These are phyloP conservation scores for Phymorhynchus buccinoides DNA, from an alignment of 1,140 invertebrate genomes.

Conservation along the genomic window DNA sequence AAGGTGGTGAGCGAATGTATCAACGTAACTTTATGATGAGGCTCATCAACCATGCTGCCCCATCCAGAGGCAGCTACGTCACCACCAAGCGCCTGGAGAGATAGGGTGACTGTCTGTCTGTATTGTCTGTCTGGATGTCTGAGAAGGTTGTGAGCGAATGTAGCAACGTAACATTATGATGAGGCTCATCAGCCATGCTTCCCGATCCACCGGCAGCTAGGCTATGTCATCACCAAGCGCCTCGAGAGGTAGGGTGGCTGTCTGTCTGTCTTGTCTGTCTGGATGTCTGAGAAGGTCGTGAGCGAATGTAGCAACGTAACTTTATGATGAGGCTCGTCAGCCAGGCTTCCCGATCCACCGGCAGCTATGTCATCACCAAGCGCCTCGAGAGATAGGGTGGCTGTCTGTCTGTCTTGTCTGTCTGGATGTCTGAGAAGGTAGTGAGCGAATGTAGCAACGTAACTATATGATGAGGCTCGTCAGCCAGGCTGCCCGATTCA, in stretches of 20 bases:
- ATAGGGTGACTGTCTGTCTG: too few species aligned
- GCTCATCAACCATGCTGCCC: slow-evolving; percentile 41
- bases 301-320: slow-evolving; percentile 39
- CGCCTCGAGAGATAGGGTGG: slow-evolving; percentile 35
- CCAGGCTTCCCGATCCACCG: slow-evolving; percentile 33
- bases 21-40: slow-evolving; percentile 49
- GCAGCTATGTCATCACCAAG: slow-evolving; percentile 52
- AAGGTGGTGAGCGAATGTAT: slow-evolving; percentile 33
- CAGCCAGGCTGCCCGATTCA: too few species aligned
- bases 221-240: slow-evolving; percentile 49
- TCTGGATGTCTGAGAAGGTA: background rate
- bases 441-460: too few species aligned
- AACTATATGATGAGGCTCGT: too few species aligned
- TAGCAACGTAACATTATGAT: too few species aligned
- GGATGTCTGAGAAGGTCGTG: slow-evolving; percentile 27
- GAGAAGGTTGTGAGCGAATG: too few species aligned
- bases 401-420: background rate
- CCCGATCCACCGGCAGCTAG: slow-evolving; percentile 45
- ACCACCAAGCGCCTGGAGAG: too few species aligned
- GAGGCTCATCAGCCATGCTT: too few species aligned
- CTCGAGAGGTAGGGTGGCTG: slow-evolving; percentile 32
- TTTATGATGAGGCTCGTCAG: slow-evolving; percentile 51
- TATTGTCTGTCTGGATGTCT: too few species aligned
- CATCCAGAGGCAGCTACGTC: slow-evolving; percentile 46
- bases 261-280: background rate